Evolutionary conservation across 1,140 invertebrate genomes (phyloP), one percentile per base, ranked within the genome.

Genomic region (Drosophila sproati): DNA sequence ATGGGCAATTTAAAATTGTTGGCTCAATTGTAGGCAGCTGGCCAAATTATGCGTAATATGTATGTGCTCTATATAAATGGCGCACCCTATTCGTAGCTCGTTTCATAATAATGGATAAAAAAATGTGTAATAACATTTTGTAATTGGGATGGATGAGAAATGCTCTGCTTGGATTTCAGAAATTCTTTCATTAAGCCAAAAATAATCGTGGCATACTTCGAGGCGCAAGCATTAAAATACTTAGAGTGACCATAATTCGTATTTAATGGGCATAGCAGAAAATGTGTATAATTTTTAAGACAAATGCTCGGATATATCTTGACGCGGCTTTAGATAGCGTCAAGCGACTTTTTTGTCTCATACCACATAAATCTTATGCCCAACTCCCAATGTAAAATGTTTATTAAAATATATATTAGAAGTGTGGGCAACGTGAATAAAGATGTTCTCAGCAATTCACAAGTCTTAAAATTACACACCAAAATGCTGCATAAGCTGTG

Each of bases 171-270:
- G 31, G 5, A 57, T 57, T 29, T 29, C 10, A 7, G 32, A 28
- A 28, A 60, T 51, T 29, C 5, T 0, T 5, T 28, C 2, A 34
- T 10, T 10, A n/a, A 39, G 6, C 1, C 28, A 50, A 54, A 20
- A 52, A 67, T 60, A 60, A 37, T 8, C 68, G 20, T 50, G 52
- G 72, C 72, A 70, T 62, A 70, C 66, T 74, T 62, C 56, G 4
- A 32, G 72, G 66, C 66, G 37, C 2, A 0, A 3, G 5, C 6
- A n/a, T 68, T 55, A 28, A 75, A 52, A 3, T 12, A 3, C 39
- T 7, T 2, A 57, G 37, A 51, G 72, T 62, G 56, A 35, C 51
- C 66, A 31, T 43, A 64, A 37, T 60, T 47, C 31, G 34, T 4
- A 35, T 35, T 45, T 34, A 34, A 47, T 34, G n/a, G n/a, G n/a